Conservation (phyloP, 2,797 vertebrate species). For the Gorsachius magnificus region DNA sequence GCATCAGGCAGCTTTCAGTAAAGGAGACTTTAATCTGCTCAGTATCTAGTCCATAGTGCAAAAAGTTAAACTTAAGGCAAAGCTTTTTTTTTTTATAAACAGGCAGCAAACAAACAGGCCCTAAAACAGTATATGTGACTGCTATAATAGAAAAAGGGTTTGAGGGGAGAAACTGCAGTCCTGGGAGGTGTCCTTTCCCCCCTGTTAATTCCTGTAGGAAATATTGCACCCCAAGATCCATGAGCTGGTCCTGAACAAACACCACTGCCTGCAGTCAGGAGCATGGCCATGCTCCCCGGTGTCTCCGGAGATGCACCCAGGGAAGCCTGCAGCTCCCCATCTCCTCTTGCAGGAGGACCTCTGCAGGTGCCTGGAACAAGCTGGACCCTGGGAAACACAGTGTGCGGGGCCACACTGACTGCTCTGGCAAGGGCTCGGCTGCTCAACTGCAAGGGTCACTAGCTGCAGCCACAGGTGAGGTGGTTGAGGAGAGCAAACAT, state of each 20-base stretch:
- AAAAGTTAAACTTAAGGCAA: conserved; percentile 64
- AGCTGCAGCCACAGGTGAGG: not conserved
- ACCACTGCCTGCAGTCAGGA: not conserved
- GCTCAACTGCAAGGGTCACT: not conserved
- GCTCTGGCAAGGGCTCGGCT: not conserved
- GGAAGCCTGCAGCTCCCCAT: not conserved
- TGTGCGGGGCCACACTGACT: rapidly evolving
- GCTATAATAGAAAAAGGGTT: not conserved
- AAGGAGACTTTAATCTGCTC: conserved; percentile 59
- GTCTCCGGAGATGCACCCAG: not conserved
- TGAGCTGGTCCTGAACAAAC: not conserved
- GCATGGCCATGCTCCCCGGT: not conserved
- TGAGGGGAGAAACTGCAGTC: not conserved
- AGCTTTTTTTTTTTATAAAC: conserved; percentile 36
- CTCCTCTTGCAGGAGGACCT: not conserved
- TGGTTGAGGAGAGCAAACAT: not conserved
- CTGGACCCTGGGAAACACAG: not conserved
- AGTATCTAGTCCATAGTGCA: conserved; percentile 31
- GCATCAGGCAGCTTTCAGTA: not conserved
- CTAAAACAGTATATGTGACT: conserved; percentile 9
- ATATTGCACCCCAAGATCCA: not conserved
- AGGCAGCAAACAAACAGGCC: conserved; percentile 12
- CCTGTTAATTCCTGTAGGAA: not conserved
- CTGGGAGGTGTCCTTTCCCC: not conserved
- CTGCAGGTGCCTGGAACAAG: not conserved